Evolutionary conservation across 2,797 vertebrate species (phyloP).

Genomic region (Astyanax mexicanus): DNA sequence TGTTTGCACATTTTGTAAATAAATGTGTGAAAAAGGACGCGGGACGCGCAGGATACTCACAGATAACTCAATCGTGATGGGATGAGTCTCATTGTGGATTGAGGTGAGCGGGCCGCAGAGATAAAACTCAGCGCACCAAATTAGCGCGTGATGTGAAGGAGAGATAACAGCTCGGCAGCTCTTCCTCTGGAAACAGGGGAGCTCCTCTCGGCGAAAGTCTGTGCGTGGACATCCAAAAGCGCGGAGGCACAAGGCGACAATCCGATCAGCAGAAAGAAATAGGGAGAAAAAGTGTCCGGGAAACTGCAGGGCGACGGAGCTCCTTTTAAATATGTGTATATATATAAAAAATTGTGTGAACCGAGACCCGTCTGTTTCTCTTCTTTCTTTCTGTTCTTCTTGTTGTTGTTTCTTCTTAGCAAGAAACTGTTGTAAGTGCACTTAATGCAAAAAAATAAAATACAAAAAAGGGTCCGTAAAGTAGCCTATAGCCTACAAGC

Average conservation of each 20-base stretch:
- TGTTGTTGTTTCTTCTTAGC: too few relatives aligned
- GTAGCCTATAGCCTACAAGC: conserved; percentile 14
- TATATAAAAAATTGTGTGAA: conserved; percentile 3
- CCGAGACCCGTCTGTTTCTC: too few relatives aligned
- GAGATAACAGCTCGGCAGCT: conserved; percentile 28
- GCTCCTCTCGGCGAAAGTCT: conserved; percentile 33
- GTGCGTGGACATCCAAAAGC: conserved; percentile 44
- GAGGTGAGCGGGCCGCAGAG: conserved; percentile 39
- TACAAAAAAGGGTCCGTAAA: conserved; percentile 20
- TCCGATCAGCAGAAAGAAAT: conserved; percentile 26
- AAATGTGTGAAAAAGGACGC: conserved; percentile 14
- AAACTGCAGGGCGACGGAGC: conserved; percentile 11
- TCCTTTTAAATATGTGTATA: too few relatives aligned
- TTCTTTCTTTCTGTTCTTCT: too few relatives aligned
- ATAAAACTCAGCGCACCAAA: conserved; percentile 37
- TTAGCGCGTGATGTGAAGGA: conserved; percentile 28
- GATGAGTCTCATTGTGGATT: conserved; percentile 76
- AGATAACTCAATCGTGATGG: conserved; percentile 78
- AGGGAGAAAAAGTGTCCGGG: conserved; percentile 40
- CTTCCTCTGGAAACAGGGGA: conserved; percentile 38
- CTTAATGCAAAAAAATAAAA: conserved; percentile 61
- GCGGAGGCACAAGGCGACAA: conserved; percentile 37
- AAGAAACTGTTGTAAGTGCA: conserved; percentile 63
- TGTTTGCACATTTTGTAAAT: too few relatives aligned
- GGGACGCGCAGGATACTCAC: conserved; percentile 70